These are phyloP conservation scores for Euura lappo DNA, from an alignment of 1,140 invertebrate genomes.

Conservation along the genomic window DNA sequence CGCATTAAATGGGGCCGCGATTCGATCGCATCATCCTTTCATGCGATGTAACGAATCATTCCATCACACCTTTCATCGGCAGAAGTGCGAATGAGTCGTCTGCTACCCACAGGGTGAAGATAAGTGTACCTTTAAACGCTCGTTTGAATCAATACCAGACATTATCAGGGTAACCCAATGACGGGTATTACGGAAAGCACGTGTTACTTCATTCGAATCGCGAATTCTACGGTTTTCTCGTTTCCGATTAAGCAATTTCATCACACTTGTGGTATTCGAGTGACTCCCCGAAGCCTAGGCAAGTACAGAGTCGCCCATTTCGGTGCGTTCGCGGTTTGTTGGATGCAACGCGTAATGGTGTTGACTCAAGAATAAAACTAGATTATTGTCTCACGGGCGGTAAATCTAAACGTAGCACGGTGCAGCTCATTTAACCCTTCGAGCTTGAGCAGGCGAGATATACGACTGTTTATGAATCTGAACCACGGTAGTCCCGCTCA, in stretches of 20 bases:
- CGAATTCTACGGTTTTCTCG: background rate
- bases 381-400: conserved; percentile 9
- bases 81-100: background rate
- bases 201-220: background rate
- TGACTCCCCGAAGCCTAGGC: too few species aligned
- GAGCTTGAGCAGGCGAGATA: conserved; percentile 3
- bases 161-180: background rate
- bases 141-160: conserved; percentile 6
- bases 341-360: background rate
- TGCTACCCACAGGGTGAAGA: background rate
- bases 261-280: too few species aligned
- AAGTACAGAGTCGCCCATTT: too few species aligned
- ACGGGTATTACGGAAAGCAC: background rate
- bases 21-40: too few species aligned
- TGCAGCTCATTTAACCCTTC: conserved; percentile 9
- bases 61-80: too few species aligned
- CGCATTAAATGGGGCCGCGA: too few species aligned
- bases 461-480: conserved; percentile 14
- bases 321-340: too few species aligned
- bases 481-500: conserved; percentile 10
- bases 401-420: background rate
- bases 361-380: conserved; percentile 9
- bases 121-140: background rate
- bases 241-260: background rate
- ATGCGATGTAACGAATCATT: too few species aligned